Percentiles rank a stretch among this genome's conserved stretches.
Evolutionary conservation across 35 echinoderm and acorn worm genomes (phyloP).

Genomic region (Acanthaster planci): DNA sequence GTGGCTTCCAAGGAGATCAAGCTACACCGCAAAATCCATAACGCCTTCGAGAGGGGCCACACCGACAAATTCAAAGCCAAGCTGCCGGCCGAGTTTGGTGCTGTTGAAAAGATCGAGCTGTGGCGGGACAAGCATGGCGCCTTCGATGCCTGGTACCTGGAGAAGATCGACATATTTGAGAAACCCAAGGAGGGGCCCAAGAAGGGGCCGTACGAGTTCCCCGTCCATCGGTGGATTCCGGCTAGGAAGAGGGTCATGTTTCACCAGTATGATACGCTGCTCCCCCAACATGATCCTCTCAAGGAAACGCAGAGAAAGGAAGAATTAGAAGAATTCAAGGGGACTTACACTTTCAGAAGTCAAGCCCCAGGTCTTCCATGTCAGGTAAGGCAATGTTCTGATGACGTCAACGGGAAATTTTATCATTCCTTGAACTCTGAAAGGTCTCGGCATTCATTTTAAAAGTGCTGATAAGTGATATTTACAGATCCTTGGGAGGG

Average conservation of each 20-base stretch:
- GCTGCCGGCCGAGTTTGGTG: slow-evolving; percentile 39
- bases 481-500: no score
- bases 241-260: slow-evolving; percentile 27
- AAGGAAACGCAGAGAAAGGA: slow-evolving; percentile 37
- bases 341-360: slow-evolving; percentile 13
- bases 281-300: slow-evolving; percentile 56
- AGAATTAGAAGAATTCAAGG: slow-evolving; percentile 35
- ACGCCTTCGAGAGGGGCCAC: slow-evolving; percentile 64
- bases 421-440: no score
- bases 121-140: slow-evolving; percentile 61
- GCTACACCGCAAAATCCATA: slow-evolving; percentile 37
- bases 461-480: no score
- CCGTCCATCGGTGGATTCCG: slow-evolving; percentile 69
- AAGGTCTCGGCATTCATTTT: no score
- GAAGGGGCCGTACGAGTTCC: slow-evolving; percentile 47
- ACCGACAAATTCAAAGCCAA: slow-evolving; percentile 43
- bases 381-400: background rate
- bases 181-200: background rate
- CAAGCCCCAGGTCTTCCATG: background rate
- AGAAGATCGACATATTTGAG: slow-evolving; percentile 52
- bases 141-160: slow-evolving; percentile 77
- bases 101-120: slow-evolving; percentile 52
- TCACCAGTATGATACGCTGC: slow-evolving; percentile 41
- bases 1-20: slow-evolving; percentile 43
- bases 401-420: no score